Percentiles rank a stretch among this genome's conserved stretches.
Conservation (phyloP, 2,797 vertebrate species). For the Melopsittacus undulatus region DNA sequence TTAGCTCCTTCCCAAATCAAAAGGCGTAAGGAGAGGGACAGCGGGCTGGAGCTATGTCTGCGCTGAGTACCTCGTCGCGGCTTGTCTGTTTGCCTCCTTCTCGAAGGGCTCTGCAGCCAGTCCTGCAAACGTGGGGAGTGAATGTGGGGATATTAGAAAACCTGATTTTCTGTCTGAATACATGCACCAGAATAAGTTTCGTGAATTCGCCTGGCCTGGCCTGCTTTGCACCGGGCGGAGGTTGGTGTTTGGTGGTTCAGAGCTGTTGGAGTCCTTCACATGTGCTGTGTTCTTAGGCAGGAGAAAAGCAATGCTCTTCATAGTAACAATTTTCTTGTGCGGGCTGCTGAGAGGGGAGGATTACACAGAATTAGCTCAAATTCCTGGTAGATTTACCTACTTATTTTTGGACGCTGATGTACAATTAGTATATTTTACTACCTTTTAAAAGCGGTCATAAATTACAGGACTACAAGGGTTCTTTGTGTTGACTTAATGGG, state of each 20-base stretch:
- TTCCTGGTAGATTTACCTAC: conserved; percentile 75
- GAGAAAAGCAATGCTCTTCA: conserved; percentile 20
- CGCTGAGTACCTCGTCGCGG: neutral
- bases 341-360: conserved; percentile 34
- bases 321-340: conserved; percentile 6
- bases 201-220: neutral
- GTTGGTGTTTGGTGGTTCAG: neutral
- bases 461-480: conserved; percentile 72
- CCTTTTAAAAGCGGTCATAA: conserved; percentile 80
- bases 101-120: neutral
- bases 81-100: neutral
- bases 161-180: neutral
- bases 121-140: neutral
- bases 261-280: neutral
- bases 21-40: conserved; percentile 31
- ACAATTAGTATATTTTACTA: conserved; percentile 80
- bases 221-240: neutral
- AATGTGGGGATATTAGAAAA: neutral
- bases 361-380: conserved; percentile 70
- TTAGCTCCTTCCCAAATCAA: conserved; percentile 22
- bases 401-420: conserved; percentile 72
- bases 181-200: neutral
- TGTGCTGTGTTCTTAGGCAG: neutral
- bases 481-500: conserved; percentile 68
- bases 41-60: neutral